Base-by-base conservation (phyloP, 2,113 vertebrate species). In the Phoxinus phoxinus region DNA sequence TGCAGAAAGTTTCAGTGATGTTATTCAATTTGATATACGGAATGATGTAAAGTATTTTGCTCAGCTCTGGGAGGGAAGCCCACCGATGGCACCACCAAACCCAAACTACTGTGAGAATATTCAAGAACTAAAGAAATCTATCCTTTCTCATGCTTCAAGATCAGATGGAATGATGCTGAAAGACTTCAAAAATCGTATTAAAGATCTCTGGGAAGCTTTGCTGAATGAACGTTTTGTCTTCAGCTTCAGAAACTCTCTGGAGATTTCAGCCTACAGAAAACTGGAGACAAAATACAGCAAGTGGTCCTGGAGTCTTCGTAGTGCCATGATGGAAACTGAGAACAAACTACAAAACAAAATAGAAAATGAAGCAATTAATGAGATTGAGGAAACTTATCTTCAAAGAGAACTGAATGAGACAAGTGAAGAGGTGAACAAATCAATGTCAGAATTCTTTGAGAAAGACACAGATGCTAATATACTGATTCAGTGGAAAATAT, bases 171-270 rank as follows among this genome's bases (percentile, higher is more conserved):
- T 7, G 84, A 90, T 0, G 15, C 92, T 87, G 84, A 88, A 87
- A 88, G 71, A 84, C 86, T 91, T 23, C 89, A 94, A 88, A 91
- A 91, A 2, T 87, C 89, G 69, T 86, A 92, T 90, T 83, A 92
- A 67, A 85, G 85, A 83, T 46, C 35, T 74, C 71, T 74, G 71
- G 71, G 71, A 46, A 6, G 71, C 71, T 74, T 74, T 74, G 7
- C 71, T 35, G 82, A 74, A 74, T 6, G 76, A 85, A 1, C 86
- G 85, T 9, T 95, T 94, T 44, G 41, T 94, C 48, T 94, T 94
- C 63, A 93, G 92, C 63, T 95, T 95, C 85, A 94, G 85, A 84
- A 95, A 94, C 7, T 92, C 93, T 0, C 10, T 85, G 23, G 92
- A 95, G 41, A 89, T 94, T 25, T 83, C 92, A 27, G 82, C 12